Conservation (phyloP, 2,888 invertebrate species). For the Stenotaenia linearis region DNA sequence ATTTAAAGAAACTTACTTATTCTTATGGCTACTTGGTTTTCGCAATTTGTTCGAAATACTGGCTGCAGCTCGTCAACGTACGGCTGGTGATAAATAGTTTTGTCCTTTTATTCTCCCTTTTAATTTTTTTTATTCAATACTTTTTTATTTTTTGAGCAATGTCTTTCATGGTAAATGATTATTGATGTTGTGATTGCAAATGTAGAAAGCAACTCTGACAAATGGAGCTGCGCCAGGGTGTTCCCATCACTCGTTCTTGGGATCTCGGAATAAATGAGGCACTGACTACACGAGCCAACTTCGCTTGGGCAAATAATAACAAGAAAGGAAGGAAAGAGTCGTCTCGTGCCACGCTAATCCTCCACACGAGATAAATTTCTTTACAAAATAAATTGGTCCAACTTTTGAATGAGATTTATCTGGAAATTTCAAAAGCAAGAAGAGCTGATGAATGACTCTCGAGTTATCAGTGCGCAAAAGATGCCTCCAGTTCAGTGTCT, state of each 20-base stretch:
- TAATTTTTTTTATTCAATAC: background rate
- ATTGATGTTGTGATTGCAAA: conserved; percentile 20
- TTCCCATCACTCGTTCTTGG: conserved; percentile 28
- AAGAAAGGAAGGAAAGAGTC: conserved; percentile 21
- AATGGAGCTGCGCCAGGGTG: conserved; percentile 22
- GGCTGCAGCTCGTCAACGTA: background rate
- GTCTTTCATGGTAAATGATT: conserved; percentile 17
- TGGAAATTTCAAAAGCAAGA: conserved; percentile 18
- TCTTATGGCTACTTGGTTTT: background rate
- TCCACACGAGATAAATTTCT: conserved; percentile 28
- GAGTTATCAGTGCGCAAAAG: conserved; percentile 8
- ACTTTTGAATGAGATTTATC: conserved; percentile 31
- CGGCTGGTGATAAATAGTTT: background rate
- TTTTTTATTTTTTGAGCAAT: background rate
- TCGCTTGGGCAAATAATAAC: conserved; percentile 27
- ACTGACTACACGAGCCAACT: conserved; percentile 12
- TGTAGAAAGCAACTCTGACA: conserved; percentile 24
- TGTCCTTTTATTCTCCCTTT: background rate
- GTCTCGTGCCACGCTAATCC: conserved; percentile 30
- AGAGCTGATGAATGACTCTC: conserved; percentile 17
- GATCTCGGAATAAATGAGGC: conserved; percentile 27
- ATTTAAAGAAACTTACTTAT: background rate
- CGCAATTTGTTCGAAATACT: background rate
- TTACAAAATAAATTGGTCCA: conserved; percentile 30
- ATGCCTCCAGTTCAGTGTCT: conserved; percentile 21